Conservation (phyloP, 2,113 vertebrate genomes). For the Pristiophorus japonicus region DNA sequence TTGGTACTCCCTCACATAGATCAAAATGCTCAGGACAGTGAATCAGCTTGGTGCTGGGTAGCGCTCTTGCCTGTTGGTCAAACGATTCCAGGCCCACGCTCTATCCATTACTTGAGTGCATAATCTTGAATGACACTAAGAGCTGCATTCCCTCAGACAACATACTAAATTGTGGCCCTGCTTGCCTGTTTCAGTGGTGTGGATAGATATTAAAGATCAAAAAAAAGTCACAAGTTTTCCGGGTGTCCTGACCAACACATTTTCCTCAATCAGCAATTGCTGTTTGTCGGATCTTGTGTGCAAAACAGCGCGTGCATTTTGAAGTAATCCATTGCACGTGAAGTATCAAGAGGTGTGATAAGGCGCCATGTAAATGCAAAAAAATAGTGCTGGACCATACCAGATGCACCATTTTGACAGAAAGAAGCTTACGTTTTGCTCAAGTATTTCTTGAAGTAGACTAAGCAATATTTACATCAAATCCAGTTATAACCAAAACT, state of each 20-base stretch:
- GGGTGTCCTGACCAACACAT: neutral
- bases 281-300: neutral
- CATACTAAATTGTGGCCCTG: neutral
- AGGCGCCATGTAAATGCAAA: neutral
- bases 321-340: neutral
- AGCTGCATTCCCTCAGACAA: neutral
- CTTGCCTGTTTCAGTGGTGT: neutral
- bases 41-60: neutral
- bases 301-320: neutral
- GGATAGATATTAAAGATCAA: neutral
- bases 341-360: neutral
- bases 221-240: neutral
- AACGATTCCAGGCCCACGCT: neutral
- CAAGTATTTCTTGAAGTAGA: neutral
- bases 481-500: neutral
- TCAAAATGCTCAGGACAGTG: neutral
- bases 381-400: neutral
- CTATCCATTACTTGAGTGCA: neutral
- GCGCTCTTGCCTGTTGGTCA: neutral
- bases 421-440: neutral
- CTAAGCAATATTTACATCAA: neutral
- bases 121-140: neutral
- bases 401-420: neutral
- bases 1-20: neutral
- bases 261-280: neutral